phyloP scores from a whole-genome alignment of 1,140 invertebrate species.

The Drosophila truncata region DNA sequence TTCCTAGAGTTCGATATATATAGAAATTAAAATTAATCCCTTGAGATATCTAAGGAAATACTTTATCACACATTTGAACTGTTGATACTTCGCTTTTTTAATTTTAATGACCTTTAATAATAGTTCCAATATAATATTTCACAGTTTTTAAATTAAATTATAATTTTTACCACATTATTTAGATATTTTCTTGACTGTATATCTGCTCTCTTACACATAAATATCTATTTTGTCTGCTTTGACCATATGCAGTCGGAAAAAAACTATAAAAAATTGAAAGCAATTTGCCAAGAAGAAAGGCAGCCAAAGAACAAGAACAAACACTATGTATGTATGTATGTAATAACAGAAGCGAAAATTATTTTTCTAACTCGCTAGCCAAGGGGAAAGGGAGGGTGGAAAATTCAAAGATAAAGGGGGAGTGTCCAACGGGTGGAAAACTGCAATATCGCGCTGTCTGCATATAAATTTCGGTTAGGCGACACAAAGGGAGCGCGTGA shows the following conservation, averaged over 20 bases:
- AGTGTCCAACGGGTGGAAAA: slow-evolving; percentile 8
- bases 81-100: not conserved
- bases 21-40: not conserved
- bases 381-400: not conserved
- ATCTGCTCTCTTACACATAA: not conserved
- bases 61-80: too few relatives aligned
- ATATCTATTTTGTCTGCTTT: slow-evolving; percentile 25
- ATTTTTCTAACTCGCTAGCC: slow-evolving; percentile 34
- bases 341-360: slow-evolving; percentile 56
- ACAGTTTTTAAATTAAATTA: too few relatives aligned
- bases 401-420: not conserved
- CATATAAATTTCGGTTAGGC: slow-evolving; percentile 57
- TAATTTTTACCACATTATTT: not conserved
- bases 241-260: slow-evolving; percentile 9
- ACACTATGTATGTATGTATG: slow-evolving; percentile 22
- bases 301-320: slow-evolving; percentile 6
- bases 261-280: slow-evolving; percentile 57
- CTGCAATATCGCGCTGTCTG: slow-evolving; percentile 61
- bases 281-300: slow-evolving; percentile 52
- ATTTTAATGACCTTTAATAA: not conserved
- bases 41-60: not conserved
- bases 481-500: slow-evolving; percentile 24
- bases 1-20: not conserved
- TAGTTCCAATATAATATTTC: not conserved
- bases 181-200: not conserved